Evolutionary conservation across 2,888 invertebrate species (phyloP).

Genomic region (Mythimna lalbum): DNA sequence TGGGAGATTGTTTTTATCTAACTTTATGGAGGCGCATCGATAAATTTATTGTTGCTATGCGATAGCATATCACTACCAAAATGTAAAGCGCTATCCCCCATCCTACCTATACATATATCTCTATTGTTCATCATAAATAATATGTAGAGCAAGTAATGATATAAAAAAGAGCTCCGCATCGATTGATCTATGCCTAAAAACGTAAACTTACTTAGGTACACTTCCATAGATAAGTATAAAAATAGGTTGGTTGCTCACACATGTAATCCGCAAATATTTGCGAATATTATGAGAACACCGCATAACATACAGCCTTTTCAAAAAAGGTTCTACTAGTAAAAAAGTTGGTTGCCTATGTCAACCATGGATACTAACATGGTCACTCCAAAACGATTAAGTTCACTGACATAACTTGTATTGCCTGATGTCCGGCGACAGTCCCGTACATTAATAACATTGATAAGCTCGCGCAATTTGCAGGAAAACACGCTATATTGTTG

Average conservation of each 20-base stretch:
- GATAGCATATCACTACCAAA: constrained; percentile 8
- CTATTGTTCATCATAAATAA: constrained; percentile 9
- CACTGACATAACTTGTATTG: constrained; percentile 63
- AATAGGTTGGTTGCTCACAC: constrained; percentile 17
- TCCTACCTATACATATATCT: background rate
- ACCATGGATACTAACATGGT: constrained; percentile 6
- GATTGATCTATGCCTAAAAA: constrained; percentile 7
- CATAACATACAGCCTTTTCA: background rate
- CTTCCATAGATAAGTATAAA: constrained; percentile 23
- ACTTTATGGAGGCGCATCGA: constrained; percentile 17
- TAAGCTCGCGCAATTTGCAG: constrained; percentile 40
- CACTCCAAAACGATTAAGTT: constrained; percentile 53
- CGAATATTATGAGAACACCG: constrained; percentile 2
- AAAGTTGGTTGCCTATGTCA: constrained; percentile 1
- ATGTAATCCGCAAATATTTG: constrained; percentile 17
- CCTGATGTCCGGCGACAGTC: constrained; percentile 56
- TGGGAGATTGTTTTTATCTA: background rate
- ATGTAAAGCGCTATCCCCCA: background rate
- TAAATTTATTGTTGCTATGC: background rate
- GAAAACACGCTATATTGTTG: constrained; percentile 39
- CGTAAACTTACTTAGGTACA: background rate
- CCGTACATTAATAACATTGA: constrained; percentile 45
- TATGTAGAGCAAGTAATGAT: background rate
- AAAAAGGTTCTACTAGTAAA: constrained; percentile 15
- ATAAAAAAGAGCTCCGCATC: background rate